These are phyloP conservation scores for Anser cygnoides DNA, from an alignment of 2,113 vertebrate genomes.

Conservation along the genomic window DNA sequence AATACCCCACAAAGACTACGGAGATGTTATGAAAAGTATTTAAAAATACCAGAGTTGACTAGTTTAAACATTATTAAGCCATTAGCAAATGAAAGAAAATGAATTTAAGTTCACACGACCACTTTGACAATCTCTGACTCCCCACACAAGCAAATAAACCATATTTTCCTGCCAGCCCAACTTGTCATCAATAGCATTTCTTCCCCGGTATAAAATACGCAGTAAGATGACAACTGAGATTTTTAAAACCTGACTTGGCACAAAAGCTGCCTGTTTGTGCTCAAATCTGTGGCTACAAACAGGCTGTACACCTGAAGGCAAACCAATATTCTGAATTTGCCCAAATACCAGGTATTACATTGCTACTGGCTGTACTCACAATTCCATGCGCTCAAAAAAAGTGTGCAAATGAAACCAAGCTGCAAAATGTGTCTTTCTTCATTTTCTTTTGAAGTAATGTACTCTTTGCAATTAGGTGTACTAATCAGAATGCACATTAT, in stretches of 20 bases:
- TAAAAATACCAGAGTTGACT: not conserved
- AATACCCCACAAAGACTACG: not conserved
- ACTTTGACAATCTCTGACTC: not conserved
- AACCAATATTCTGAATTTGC: not conserved
- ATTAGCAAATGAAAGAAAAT: not conserved
- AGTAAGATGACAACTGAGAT: not conserved
- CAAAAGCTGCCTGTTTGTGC: not conserved
- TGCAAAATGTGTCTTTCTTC: not conserved
- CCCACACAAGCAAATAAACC: not conserved
- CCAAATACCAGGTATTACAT: not conserved
- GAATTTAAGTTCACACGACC: not conserved
- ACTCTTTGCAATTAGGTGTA: not conserved
- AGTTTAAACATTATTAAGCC: not conserved
- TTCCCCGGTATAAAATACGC: not conserved
- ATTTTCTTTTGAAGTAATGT: not conserved
- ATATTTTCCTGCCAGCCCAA: not conserved
- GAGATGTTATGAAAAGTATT: not conserved
- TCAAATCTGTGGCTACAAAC: not conserved
- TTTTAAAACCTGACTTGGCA: not conserved
- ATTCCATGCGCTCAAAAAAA: not conserved
- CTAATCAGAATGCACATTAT: not conserved
- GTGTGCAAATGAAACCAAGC: not conserved
- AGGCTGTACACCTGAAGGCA: not conserved
- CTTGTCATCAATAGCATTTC: not conserved
- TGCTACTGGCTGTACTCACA: not conserved